phyloP scores from a whole-genome alignment of 2,797 vertebrate species.

The Semaprochilodus insignis region DNA sequence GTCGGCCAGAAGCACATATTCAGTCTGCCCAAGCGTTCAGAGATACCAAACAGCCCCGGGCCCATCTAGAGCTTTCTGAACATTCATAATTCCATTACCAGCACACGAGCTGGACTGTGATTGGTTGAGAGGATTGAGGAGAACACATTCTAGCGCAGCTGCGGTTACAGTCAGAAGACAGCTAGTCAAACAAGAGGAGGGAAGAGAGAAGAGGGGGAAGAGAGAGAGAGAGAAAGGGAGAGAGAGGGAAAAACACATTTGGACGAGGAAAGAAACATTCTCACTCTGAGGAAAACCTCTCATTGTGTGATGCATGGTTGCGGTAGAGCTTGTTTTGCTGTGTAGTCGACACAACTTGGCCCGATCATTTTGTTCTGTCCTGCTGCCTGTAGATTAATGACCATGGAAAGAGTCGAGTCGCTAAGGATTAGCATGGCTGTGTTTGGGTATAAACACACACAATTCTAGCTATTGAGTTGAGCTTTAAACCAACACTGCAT shows the following conservation, averaged over 20 bases:
- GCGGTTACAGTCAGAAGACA: conserved; percentile 29
- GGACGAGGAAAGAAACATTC: neutral
- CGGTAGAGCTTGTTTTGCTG: conserved; percentile 5
- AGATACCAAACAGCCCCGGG: neutral
- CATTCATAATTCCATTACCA: neutral
- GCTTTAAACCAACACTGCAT: too few species aligned
- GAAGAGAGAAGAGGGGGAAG: neutral
- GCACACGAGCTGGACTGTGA: neutral
- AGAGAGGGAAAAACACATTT: neutral
- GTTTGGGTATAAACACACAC: conserved; percentile 12
- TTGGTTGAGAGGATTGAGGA: neutral
- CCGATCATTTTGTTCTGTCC: conserved; percentile 27
- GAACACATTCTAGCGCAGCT: conserved; percentile 3
- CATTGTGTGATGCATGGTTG: neutral
- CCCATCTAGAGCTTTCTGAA: neutral
- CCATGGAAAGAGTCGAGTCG: conserved; percentile 23
- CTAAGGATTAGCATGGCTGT: conserved; percentile 7
- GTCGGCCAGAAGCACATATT: neutral
- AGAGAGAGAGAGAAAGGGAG: neutral
- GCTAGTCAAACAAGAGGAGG: neutral
- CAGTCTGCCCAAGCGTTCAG: neutral
- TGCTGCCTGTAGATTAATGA: conserved; percentile 6
- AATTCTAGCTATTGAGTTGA: neutral
- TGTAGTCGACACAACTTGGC: conserved; percentile 3
- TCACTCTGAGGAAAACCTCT: neutral